Conservation (phyloP, 2,888 invertebrate species). For the Drosophila testacea region DNA sequence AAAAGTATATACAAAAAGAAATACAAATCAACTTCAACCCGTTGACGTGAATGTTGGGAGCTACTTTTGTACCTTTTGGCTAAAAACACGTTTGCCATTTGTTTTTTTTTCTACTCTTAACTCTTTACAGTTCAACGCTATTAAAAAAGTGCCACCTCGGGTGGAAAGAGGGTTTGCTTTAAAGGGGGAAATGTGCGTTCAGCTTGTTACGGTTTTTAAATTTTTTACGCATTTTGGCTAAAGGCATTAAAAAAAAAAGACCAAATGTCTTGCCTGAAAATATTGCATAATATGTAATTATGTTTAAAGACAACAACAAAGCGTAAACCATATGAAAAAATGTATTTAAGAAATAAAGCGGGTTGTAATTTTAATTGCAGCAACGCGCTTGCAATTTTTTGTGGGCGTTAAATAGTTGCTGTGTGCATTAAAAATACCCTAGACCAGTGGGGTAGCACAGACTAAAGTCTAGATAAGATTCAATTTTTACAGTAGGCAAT, state of each 20-base stretch:
- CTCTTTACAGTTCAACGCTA: constrained; percentile 39
- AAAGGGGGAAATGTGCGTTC: constrained; percentile 32
- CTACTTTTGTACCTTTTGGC: constrained; percentile 34
- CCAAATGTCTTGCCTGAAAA: constrained; percentile 22
- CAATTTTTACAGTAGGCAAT: no score
- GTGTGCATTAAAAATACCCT: constrained; percentile 16
- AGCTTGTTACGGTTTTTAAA: constrained; percentile 55
- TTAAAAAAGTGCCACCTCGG: constrained; percentile 32
- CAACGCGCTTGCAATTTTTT: constrained; percentile 34
- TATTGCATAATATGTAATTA: constrained; percentile 59
- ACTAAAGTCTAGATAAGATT: not conserved
- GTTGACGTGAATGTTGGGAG: constrained; percentile 32
- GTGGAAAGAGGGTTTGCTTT: constrained; percentile 2
- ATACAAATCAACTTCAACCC: constrained; percentile 4
- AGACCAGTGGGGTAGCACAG: not conserved
- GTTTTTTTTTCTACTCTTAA: constrained; percentile 23
- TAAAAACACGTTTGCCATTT: constrained; percentile 54
- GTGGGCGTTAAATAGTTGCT: constrained; percentile 59
- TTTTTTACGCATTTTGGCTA: constrained; percentile 46
- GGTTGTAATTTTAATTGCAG: constrained; percentile 64
- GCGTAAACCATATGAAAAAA: constrained; percentile 1
- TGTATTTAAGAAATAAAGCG: constrained; percentile 17
- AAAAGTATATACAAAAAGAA: constrained; percentile 8
- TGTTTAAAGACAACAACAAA: constrained; percentile 22
- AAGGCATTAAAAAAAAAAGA: constrained; percentile 6